Evolutionary conservation across 2,113 vertebrate genomes (phyloP).

Genomic region (Progne subis): DNA sequence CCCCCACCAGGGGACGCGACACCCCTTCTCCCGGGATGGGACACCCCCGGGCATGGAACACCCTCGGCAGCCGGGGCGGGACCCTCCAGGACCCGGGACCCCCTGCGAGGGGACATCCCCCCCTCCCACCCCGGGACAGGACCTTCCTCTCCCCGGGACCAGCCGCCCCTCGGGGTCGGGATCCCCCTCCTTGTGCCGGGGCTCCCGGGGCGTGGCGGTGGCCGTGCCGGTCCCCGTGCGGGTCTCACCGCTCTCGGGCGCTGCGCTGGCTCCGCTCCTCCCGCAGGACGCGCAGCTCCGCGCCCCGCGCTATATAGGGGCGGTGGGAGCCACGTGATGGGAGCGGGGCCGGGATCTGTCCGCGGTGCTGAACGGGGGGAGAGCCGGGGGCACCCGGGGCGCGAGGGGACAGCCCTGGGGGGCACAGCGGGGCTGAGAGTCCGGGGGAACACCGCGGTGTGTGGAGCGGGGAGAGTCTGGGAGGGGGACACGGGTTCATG

Average conservation of each 20-base stretch:
- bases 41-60: background rate
- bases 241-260: background rate
- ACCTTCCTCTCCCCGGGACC: too few relatives aligned
- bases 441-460: background rate
- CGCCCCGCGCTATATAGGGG: background rate
- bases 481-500: background rate
- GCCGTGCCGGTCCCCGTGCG: background rate
- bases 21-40: background rate
- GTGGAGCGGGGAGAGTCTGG: background rate
- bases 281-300: background rate
- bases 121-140: too few relatives aligned
- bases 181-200: background rate
- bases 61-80: background rate
- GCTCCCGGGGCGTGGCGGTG: background rate
- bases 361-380: slow-evolving; percentile 26
- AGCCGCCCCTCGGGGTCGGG: too few relatives aligned
- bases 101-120: too few relatives aligned
- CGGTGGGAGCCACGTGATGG: slow-evolving; percentile 10
- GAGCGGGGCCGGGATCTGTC: slow-evolving; percentile 18
- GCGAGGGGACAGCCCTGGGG: background rate
- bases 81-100: background rate
- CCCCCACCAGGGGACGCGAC: background rate
- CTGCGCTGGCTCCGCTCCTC: background rate
- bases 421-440: background rate
- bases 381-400: background rate